Evolutionary conservation across 2,797 vertebrate genomes (phyloP).

Genomic region (Cynopterus sphinx): DNA sequence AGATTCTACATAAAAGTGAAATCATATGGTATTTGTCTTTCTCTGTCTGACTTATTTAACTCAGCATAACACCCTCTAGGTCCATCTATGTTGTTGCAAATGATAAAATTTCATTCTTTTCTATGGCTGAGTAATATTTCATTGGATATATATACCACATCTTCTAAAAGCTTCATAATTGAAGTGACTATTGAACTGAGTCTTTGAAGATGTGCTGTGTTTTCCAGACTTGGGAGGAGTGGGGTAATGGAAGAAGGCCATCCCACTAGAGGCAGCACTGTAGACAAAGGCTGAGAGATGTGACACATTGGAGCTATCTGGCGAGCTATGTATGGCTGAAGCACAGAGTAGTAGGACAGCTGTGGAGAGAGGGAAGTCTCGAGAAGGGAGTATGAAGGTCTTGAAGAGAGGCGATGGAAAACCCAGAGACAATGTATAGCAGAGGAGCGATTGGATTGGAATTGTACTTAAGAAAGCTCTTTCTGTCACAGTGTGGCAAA

Average conservation of each 20-base stretch:
- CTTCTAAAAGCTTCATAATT: not conserved
- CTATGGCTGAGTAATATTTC: not conserved
- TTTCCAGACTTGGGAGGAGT: conserved; percentile 11
- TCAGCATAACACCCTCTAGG: not conserved
- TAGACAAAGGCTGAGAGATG: not conserved
- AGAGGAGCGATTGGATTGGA: not conserved
- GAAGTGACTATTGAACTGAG: conserved; percentile 10
- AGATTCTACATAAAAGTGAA: not conserved
- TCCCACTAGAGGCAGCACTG: not conserved
- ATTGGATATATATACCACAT: not conserved
- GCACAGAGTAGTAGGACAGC: not conserved
- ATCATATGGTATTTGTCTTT: not conserved
- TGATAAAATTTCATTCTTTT: not conserved
- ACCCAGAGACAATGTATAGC: too few relatives aligned
- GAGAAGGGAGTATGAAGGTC: not conserved
- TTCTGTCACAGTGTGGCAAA: not conserved
- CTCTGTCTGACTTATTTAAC: not conserved
- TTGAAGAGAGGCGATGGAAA: not conserved
- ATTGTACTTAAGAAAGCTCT: not conserved
- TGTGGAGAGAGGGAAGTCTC: not conserved
- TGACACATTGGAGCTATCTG: not conserved
- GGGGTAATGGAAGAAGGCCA: not conserved
- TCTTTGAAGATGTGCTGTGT: not conserved
- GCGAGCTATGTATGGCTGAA: not conserved
- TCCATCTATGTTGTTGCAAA: not conserved